A percentile compares a stretch with the other conserved stretches of the same genome.
These are phyloP conservation scores for Hylomyscus alleni DNA, from an alignment of 2,797 vertebrate species.

Conservation along the genomic window DNA sequence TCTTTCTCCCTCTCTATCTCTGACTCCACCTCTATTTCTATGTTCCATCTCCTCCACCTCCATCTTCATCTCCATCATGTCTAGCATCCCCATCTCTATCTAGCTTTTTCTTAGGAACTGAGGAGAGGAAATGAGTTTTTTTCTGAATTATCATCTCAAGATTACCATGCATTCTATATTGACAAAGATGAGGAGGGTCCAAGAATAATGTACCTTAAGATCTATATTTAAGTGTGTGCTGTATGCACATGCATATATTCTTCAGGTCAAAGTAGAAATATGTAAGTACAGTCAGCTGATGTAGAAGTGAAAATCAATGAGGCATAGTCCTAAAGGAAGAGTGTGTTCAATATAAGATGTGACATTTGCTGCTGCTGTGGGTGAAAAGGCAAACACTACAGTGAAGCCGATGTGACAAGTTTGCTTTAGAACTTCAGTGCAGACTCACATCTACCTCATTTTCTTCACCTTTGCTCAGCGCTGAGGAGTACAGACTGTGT, in stretches of 20 bases:
- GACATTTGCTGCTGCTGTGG: not conserved
- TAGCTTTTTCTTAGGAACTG: not conserved
- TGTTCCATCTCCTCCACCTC: not conserved
- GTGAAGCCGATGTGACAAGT: not conserved
- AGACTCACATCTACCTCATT: accelerated
- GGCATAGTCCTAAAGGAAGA: not conserved
- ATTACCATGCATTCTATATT: not conserved
- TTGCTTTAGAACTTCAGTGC: not conserved
- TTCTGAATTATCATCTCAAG: constrained; percentile 13
- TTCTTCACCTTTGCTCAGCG: not conserved
- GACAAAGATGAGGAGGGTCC: not conserved
- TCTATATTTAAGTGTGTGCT: not conserved
- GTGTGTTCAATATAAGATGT: not conserved
- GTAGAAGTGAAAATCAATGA: not conserved
- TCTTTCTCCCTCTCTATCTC: not conserved
- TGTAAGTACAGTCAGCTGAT: not conserved
- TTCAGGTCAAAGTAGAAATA: not conserved
- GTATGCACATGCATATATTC: not conserved
- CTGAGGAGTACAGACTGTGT: accelerated
- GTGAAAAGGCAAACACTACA: accelerated
- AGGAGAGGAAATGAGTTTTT: not conserved
- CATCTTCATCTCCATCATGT: too few species aligned
- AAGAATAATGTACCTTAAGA: not conserved
- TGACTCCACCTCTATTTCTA: not conserved
- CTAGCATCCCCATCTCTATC: not conserved